Evolutionary conservation across 1,140 invertebrate genomes (phyloP).

Genomic region (Aphaenogaster floridana): DNA sequence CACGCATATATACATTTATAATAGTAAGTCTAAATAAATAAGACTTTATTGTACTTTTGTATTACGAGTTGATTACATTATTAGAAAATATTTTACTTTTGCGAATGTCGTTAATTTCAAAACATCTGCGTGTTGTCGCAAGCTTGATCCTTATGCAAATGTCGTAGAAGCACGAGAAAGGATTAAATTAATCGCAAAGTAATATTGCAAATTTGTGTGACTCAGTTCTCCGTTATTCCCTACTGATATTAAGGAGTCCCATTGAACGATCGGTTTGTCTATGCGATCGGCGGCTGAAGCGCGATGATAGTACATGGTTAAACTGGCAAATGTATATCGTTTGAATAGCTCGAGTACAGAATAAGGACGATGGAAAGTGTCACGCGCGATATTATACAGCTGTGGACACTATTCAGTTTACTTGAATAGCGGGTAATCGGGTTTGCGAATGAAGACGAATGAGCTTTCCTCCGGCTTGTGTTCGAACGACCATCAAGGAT

Average conservation of each 20-base stretch:
- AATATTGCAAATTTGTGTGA: neutral
- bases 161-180: neutral
- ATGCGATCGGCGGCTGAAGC: constrained; percentile 7
- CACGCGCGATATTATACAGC: constrained; percentile 37
- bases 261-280: constrained; percentile 36
- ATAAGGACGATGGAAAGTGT: constrained; percentile 29
- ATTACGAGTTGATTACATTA: neutral
- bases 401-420: constrained; percentile 43
- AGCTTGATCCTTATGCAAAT: neutral
- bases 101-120: neutral
- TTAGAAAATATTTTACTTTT: neutral
- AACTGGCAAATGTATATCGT: constrained; percentile 2
- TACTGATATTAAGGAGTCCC: constrained; percentile 10
- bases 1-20: neutral
- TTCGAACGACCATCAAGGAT: constrained; percentile 70
- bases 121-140: neutral
- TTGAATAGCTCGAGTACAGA: constrained; percentile 1
- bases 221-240: constrained; percentile 21
- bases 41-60: neutral
- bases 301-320: constrained; percentile 11
- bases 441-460: constrained; percentile 65
- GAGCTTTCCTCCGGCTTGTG: constrained; percentile 70
- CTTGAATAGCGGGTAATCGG: constrained; percentile 39
- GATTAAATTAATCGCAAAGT: constrained; percentile 38
- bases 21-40: neutral